Evolutionary conservation across 2,888 invertebrate species (phyloP).

Genomic region (Lutraria lutraria): DNA sequence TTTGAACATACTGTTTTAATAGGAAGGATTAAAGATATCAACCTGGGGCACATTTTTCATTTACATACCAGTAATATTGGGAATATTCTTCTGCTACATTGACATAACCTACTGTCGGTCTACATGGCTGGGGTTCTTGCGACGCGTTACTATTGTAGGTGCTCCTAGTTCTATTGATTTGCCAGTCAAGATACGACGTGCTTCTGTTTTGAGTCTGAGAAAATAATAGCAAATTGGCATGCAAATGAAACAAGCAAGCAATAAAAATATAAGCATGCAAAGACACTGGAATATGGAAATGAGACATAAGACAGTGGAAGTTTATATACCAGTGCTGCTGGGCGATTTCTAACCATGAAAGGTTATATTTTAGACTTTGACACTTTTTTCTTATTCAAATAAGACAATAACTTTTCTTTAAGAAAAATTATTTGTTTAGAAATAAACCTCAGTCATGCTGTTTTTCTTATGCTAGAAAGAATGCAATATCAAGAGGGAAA

Average conservation of each 20-base stretch:
- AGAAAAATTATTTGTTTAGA: no score
- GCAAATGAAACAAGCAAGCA: conserved; percentile 13
- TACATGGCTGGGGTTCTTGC: conserved; percentile 60
- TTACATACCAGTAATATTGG: conserved; percentile 68
- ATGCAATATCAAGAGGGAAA: no score
- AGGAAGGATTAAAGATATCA: not conserved
- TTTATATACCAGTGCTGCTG: no score
- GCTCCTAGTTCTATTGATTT: conserved; percentile 25
- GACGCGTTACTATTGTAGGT: not conserved
- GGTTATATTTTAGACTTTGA: no score
- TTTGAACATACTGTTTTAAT: not conserved
- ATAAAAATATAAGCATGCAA: conserved; percentile 27
- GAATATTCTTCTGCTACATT: conserved; percentile 66
- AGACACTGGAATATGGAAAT: not conserved
- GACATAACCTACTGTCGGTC: conserved; percentile 63
- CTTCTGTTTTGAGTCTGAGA: conserved; percentile 41
- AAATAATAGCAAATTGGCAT: conserved; percentile 16
- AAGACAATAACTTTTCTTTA: no score
- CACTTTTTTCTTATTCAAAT: no score
- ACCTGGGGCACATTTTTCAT: not conserved
- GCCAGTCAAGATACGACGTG: conserved; percentile 63
- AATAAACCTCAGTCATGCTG: no score
- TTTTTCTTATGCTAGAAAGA: no score
- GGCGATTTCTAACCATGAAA: no score
- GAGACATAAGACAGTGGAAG: not conserved